Percentiles rank a stretch among this genome's conserved stretches.
These are phyloP conservation scores for Mastacembelus armatus DNA, from an alignment of 2,797 vertebrate genomes.

Conservation along the genomic window DNA sequence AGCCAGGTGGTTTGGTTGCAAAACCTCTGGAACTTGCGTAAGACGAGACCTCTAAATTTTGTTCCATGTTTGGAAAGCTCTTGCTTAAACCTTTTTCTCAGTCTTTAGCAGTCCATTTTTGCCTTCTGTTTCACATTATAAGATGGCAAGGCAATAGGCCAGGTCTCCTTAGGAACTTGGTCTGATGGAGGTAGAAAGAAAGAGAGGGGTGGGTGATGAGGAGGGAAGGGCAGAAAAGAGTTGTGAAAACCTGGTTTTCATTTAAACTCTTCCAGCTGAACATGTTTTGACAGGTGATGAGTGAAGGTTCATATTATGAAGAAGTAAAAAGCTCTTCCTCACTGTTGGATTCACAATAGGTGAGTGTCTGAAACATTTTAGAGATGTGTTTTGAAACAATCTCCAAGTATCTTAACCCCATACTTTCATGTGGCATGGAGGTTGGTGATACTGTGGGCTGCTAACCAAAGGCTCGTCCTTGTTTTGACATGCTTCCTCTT, in stretches of 20 bases:
- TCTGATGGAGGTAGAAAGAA: slow-evolving; percentile 32
- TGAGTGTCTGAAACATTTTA: slow-evolving; percentile 41
- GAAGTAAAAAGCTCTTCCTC: slow-evolving; percentile 64
- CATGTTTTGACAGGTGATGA: slow-evolving; percentile 83
- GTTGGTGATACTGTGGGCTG: slow-evolving; percentile 26
- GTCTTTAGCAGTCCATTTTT: slow-evolving; percentile 68
- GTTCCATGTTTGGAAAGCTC: slow-evolving; percentile 27
- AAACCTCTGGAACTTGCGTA: slow-evolving; percentile 22
- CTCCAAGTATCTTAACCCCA: slow-evolving; percentile 26
- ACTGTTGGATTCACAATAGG: slow-evolving; percentile 35
- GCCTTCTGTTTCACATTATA: slow-evolving; percentile 76
- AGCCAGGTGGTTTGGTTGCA: slow-evolving; percentile 23
- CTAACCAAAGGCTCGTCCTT: slow-evolving; percentile 51
- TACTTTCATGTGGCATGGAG: slow-evolving; percentile 45
- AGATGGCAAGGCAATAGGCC: slow-evolving; percentile 32
- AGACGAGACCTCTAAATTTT: slow-evolving; percentile 42
- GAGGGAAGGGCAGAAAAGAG: slow-evolving; percentile 15
- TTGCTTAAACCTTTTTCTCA: slow-evolving; percentile 47
- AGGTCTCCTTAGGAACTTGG: slow-evolving; percentile 32
- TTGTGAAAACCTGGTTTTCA: slow-evolving; percentile 73
- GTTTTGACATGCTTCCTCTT: slow-evolving; percentile 48
- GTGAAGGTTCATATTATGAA: slow-evolving; percentile 71
- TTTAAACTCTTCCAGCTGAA: slow-evolving; percentile 76
- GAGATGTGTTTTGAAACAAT: slow-evolving; percentile 46
- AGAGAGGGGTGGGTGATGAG: slow-evolving; percentile 22